phyloP scores from a whole-genome alignment of 2,888 invertebrate genomes.

The Pogonocherus hispidulus region DNA sequence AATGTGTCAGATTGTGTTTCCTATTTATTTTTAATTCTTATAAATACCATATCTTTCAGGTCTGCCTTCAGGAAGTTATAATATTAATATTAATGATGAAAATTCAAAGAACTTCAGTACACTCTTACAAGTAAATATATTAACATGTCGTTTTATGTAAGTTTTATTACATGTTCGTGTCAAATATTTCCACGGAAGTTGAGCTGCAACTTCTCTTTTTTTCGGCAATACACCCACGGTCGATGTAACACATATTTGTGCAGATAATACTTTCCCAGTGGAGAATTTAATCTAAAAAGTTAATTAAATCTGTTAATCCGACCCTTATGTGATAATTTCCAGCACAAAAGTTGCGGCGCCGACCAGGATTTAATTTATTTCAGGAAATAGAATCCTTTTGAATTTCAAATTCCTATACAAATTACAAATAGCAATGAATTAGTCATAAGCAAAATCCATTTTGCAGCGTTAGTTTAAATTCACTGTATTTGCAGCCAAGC shows the following conservation, averaged over 20 bases:
- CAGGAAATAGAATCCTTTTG: slow-evolving; percentile 54
- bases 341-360: slow-evolving; percentile 51
- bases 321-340: slow-evolving; percentile 49
- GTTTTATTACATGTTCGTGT: no score
- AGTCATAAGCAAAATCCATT: slow-evolving; percentile 35
- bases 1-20: no score
- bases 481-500: slow-evolving; percentile 7
- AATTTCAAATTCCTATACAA: slow-evolving; percentile 50
- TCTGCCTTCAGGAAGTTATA: no score
- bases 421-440: slow-evolving; percentile 42
- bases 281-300: slow-evolving; percentile 54
- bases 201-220: slow-evolving; percentile 3
- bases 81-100: no score
- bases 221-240: slow-evolving; percentile 20
- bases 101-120: no score
- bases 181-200: not conserved
- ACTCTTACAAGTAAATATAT: no score
- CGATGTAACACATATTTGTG: slow-evolving; percentile 29
- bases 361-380: slow-evolving; percentile 52
- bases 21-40: no score
- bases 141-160: no score
- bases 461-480: slow-evolving; percentile 21
- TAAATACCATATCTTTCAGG: no score
- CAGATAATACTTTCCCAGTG: slow-evolving; percentile 37
- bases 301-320: slow-evolving; percentile 55